A percentile compares a stretch with the other conserved stretches of the same genome.
phyloP scores from a whole-genome alignment of 2,113 vertebrate species.

The Columba livia region DNA sequence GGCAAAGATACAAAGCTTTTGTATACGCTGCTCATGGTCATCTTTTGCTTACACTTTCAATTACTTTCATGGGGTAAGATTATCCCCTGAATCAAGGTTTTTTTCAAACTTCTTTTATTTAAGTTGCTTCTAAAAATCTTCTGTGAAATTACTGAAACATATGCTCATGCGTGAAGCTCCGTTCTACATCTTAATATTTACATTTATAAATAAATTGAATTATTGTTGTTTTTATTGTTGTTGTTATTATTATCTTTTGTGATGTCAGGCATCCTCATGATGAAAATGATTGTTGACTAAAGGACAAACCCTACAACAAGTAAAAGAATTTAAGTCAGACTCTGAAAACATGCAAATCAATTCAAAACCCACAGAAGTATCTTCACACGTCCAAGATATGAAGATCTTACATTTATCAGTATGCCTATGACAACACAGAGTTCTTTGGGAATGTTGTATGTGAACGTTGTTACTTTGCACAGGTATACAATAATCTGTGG shows the following conservation, averaged over 20 bases:
- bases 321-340: neutral
- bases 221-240: neutral
- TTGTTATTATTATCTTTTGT: neutral
- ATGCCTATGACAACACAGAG: neutral
- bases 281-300: neutral
- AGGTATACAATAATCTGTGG: neutral
- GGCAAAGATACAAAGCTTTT: neutral
- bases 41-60: neutral
- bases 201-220: neutral
- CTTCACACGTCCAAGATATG: neutral
- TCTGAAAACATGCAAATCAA: neutral
- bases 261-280: neutral
- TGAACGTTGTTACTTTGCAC: neutral
- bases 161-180: neutral
- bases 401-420: neutral
- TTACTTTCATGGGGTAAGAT: neutral
- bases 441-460: neutral
- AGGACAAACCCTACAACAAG: neutral
- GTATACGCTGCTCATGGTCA: neutral
- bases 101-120: neutral
- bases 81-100: neutral
- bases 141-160: neutral
- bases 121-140: neutral
- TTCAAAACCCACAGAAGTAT: neutral
- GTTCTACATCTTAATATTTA: neutral